Conservation (phyloP, 1,140 invertebrate species). For the Adoxophyes honmai region DNA sequence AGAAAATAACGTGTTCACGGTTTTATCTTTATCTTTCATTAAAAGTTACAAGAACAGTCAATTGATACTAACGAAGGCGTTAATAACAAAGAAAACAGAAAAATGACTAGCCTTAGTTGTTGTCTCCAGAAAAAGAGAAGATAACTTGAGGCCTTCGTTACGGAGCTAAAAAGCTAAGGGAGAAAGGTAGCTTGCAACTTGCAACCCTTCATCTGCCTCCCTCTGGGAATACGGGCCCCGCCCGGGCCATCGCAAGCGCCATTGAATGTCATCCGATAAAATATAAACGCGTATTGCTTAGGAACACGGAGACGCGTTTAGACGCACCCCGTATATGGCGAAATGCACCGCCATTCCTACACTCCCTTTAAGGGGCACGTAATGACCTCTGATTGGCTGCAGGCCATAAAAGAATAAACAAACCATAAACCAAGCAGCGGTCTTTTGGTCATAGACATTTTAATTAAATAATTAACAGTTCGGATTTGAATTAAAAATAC, state of each 20-base stretch:
- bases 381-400: background rate
- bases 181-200: background rate
- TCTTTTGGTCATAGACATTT: background rate
- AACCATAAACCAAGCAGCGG: background rate
- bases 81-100: too few species aligned
- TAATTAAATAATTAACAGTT: constrained; percentile 12
- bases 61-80: too few species aligned
- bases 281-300: background rate
- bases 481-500: too few species aligned
- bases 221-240: constrained; percentile 25
- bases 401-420: background rate
- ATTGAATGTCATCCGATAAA: constrained; percentile 29
- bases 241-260: constrained; percentile 40
- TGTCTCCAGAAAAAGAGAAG: too few species aligned
- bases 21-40: too few species aligned
- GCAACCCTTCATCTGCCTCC: constrained; percentile 24
- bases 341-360: background rate
- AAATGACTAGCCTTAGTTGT: too few species aligned
- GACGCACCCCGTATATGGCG: background rate
- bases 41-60: too few species aligned
- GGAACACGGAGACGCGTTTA: background rate
- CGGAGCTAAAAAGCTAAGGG: too few species aligned
- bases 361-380: too few species aligned
- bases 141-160: too few species aligned
- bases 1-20: too few species aligned